Percentiles rank a stretch among this genome's conserved stretches.
Conservation (phyloP, 2,888 invertebrate genomes). For the Lycocerus yunnanus region DNA sequence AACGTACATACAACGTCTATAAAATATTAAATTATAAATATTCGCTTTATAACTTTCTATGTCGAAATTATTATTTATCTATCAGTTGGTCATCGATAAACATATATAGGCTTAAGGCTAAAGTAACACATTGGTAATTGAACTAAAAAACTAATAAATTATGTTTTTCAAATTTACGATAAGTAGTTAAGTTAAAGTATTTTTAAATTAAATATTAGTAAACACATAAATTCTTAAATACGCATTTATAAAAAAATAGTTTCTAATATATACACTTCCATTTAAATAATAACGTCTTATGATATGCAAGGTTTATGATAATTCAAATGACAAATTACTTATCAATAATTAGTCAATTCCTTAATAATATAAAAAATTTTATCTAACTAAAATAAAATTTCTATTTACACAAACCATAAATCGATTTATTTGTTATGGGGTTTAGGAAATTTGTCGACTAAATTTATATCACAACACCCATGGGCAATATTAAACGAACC, state of each 20-base stretch:
- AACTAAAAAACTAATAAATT: not conserved
- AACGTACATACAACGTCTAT: slow-evolving; percentile 22
- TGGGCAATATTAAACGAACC: slow-evolving; percentile 35
- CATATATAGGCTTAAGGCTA: not conserved
- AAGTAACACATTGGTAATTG: not conserved
- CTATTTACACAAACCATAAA: slow-evolving; percentile 8
- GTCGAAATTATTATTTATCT: not conserved
- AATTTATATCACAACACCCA: slow-evolving; percentile 28
- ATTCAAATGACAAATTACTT: slow-evolving; percentile 37
- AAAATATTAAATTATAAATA: slow-evolving; percentile 3
- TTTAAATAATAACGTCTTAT: slow-evolving; percentile 29
- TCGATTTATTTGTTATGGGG: not conserved
- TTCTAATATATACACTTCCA: slow-evolving; percentile 25
- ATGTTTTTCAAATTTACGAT: not conserved
- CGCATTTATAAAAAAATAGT: slow-evolving; percentile 28
- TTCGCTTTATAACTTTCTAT: not conserved
- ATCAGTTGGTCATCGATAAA: not conserved
- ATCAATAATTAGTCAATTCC: slow-evolving; percentile 39
- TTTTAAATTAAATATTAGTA: not conserved
- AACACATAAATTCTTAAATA: slow-evolving; percentile 11
- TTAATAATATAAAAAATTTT: slow-evolving; percentile 22
- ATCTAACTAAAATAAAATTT: slow-evolving; percentile 4
- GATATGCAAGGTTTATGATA: slow-evolving; percentile 51
- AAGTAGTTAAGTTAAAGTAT: not conserved
- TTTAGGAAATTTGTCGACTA: slow-evolving; percentile 22